Evolutionary conservation across 1,140 invertebrate genomes (phyloP), one percentile per base, ranked within the genome.

Genomic region (Tetraneura akinire): DNA sequence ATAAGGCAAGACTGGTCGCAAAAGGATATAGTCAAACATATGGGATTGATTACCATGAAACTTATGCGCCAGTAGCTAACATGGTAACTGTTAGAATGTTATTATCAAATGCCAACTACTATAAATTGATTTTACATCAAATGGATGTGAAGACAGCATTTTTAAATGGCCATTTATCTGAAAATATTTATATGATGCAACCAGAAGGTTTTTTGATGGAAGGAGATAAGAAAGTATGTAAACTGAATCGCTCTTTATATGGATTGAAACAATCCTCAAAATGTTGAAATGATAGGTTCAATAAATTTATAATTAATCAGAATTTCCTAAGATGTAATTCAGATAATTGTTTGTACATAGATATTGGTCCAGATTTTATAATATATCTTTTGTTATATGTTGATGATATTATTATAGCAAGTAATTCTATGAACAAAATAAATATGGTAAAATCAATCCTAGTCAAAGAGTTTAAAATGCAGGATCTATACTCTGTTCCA

Each of bases 51-150:
- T 80, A 23, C 26, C 29, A 53, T 29, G 83, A 84, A 81, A 80
- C 82, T 13, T 83, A 82, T 53, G 82, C 83, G 13, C 84, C 84
- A 47, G 84, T 82, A 3, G 55, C 81, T 1, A 80, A 80, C 16
- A 51, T 81, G 13, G n/a, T 8, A 11, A 80, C 81, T 26, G 42
- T 81, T 26, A n/a, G 78, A 42, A 49, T 53, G 10, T 26, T 80
- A 4, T 37, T 81, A 23, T 5, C 68, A n/a, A 21, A 74, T 42
- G 21, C 29, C 11, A 53, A 53, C 18, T 21, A 80, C 18, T 45
- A 53, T 21, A 64, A 26, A 45, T 71, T 70, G 32, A 9, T 21
- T 26, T 57, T 80, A 23, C 60, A 70, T 21, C 81, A 81, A 66
- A 51, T 81, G 49, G 74, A 80, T 29, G 74, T 81, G 3, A 14